Conservation (phyloP, 2,888 invertebrate species). For the Cyclophora albipunctata region DNA sequence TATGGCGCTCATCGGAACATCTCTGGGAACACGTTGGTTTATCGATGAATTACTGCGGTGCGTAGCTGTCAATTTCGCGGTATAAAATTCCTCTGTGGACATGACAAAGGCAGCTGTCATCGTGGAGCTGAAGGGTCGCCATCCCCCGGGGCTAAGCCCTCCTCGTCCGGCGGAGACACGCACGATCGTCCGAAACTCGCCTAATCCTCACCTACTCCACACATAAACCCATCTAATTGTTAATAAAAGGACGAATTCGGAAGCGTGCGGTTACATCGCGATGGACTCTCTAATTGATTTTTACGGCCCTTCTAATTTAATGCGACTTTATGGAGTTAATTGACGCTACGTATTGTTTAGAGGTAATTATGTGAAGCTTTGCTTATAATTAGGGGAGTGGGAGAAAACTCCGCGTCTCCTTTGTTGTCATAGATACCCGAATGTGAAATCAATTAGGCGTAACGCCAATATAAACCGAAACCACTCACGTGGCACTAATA, state of each 20-base stretch:
- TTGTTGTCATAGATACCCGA: constrained; percentile 16
- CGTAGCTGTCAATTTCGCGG: constrained; percentile 66
- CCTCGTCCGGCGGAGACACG: constrained; percentile 57
- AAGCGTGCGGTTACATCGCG: constrained; percentile 67
- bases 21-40: constrained; percentile 45
- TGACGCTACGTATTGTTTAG: constrained; percentile 58
- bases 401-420: constrained; percentile 30
- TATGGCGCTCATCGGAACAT: constrained; percentile 56
- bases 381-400: constrained; percentile 35
- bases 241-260: constrained; percentile 68
- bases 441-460: too few species aligned
- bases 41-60: constrained; percentile 54
- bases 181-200: constrained; percentile 53
- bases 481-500: too few species aligned
- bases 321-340: constrained; percentile 54
- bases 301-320: constrained; percentile 62
- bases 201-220: constrained; percentile 68
- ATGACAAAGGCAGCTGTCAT: constrained; percentile 71
- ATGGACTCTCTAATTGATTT: constrained; percentile 64
- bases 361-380: constrained; percentile 54
- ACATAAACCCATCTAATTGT: constrained; percentile 75
- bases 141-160: constrained; percentile 68
- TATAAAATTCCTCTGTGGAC: constrained; percentile 63
- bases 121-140: constrained; percentile 60
- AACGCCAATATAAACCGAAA: too few species aligned